Conservation (phyloP, 2,888 invertebrate species). For the Drosophila demipolita region DNA sequence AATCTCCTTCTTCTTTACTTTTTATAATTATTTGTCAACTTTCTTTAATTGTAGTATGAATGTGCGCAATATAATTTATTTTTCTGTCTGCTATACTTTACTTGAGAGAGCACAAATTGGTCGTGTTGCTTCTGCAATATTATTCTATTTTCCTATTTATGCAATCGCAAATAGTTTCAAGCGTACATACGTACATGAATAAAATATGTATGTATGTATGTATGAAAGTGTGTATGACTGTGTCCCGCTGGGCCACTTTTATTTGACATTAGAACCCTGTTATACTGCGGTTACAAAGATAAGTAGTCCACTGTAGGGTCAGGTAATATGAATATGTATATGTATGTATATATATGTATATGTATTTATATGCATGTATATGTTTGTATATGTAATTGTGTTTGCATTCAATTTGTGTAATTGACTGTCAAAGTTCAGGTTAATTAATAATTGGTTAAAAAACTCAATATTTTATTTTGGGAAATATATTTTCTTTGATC, state of each 20-base stretch:
- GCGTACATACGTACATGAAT: not conserved
- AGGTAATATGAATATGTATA: not conserved
- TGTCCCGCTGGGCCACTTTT: constrained; percentile 18
- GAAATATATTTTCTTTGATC: not conserved
- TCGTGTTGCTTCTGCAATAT: not conserved
- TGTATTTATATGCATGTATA: not conserved
- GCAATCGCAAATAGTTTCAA: not conserved
- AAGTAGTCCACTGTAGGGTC: not conserved
- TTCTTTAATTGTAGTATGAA: not conserved
- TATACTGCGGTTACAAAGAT: not conserved
- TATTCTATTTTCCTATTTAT: not conserved
- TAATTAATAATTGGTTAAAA: not conserved
- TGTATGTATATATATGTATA: not conserved
- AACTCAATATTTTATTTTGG: not conserved
- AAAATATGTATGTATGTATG: not conserved
- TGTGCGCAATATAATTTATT: not conserved
- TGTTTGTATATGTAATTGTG: not conserved
- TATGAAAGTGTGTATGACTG: not conserved
- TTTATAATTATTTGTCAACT: not conserved
- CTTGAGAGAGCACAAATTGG: not conserved
- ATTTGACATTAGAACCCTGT: constrained; percentile 15
- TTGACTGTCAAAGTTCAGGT: not conserved
- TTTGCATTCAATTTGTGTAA: not conserved
- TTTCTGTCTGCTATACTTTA: not conserved
- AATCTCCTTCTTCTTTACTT: not conserved